Base-by-base conservation (phyloP, 2,113 vertebrate genomes). In the Nothobranchius furzeri region DNA sequence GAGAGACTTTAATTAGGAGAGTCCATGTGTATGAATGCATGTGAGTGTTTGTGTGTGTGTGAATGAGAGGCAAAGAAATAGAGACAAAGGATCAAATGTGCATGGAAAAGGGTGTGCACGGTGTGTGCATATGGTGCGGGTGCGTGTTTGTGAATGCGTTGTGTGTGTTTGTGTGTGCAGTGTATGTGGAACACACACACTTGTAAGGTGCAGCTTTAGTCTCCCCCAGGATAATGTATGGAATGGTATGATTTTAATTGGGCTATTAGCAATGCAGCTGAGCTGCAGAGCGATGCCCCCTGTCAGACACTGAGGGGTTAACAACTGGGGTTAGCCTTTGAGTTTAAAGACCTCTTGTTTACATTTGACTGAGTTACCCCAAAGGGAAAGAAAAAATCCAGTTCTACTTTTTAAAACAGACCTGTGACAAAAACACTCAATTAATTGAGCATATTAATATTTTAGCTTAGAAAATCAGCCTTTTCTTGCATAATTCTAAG, bases 281-380 rank as follows among this genome's bases (percentile, higher is more conserved):
- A 79, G 70, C 78, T 77, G 47, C 56, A 84, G 83, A 89, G 78
- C 50, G 78, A 82, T 75, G 87, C 82, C 76, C 82, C 79, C 79
- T 81, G 88, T 89, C 84, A 90, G 85, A 76, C 78, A 74, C 36
- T 13, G 60, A 88, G 70, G 80, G 88, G 86, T 90, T 90, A 91
- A 85, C 73, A 68, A 85, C 82, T 49, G 75, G 70, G 83, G 78
- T 79, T 85, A 76, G 81, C 79, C 74, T 85, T 79, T 84, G 74
- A 85, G 85, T 90, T 90, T 92, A 87, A 91, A 91, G 86, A 87
- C 79, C 76, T 82, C 82, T 74, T 87, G 88, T 90, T 90, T 92
- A 80, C 78, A 87, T 85, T 83, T 75, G 87, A 84, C 80, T 76
- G 81, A 76, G 74, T 46, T 71, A 74, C 53, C 80, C 81, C 83